These are phyloP conservation scores for Amiota mariae DNA, from an alignment of 2,888 invertebrate genomes.

Conservation along the genomic window DNA sequence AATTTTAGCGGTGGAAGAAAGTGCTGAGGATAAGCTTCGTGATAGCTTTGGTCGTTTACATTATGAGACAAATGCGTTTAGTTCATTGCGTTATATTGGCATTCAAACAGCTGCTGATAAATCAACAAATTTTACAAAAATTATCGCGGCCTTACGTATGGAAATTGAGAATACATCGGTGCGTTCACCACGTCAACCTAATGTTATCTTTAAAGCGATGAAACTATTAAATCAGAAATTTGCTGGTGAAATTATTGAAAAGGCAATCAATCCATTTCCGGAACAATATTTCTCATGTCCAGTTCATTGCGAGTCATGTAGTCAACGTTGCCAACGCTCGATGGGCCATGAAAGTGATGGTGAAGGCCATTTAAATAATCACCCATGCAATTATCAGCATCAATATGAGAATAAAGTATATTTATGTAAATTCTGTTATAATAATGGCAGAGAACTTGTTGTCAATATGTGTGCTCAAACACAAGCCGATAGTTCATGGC, in stretches of 20 bases:
- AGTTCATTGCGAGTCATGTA: constrained; percentile 82
- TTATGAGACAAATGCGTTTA: constrained; percentile 81
- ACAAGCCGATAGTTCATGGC: constrained; percentile 76
- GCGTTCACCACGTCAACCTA: constrained; percentile 80
- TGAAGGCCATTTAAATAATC: constrained; percentile 76
- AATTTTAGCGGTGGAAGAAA: constrained; percentile 76
- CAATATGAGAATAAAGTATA: constrained; percentile 83
- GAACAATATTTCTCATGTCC: constrained; percentile 87
- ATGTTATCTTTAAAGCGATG: constrained; percentile 80
- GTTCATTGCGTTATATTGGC: constrained; percentile 81
- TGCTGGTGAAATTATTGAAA: constrained; percentile 79
- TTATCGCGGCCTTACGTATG: constrained; percentile 76
- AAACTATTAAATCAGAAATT: constrained; percentile 85
- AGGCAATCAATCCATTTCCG: constrained; percentile 80
- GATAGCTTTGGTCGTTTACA: constrained; percentile 78
- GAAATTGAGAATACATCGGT: constrained; percentile 82
- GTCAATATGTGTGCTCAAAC: constrained; percentile 65
- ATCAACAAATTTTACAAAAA: constrained; percentile 78
- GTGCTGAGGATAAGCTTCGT: constrained; percentile 78
- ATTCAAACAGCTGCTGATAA: constrained; percentile 74
- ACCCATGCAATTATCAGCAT: constrained; percentile 78
- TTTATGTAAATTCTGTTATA: constrained; percentile 79
- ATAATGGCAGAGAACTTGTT: constrained; percentile 75
- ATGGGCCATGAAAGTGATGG: constrained; percentile 81
- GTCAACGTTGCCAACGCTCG: constrained; percentile 77